These are phyloP conservation scores for Jaculus jaculus DNA, from an alignment of 2,113 vertebrate genomes.

Conservation along the genomic window DNA sequence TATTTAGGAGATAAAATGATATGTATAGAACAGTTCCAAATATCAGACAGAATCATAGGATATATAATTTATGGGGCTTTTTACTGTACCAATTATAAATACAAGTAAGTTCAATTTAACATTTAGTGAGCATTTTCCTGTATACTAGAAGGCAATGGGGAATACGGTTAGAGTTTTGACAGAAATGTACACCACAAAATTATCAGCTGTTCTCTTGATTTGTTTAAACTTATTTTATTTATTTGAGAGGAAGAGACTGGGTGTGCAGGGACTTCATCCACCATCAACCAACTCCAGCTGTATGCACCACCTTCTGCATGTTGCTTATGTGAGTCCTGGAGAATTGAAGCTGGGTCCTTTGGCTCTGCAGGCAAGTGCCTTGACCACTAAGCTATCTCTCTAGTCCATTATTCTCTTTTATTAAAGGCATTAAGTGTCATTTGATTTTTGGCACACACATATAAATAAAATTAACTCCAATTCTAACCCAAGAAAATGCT, in stretches of 20 bases:
- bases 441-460: neutral
- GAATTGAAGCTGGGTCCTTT: no score
- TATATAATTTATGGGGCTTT: neutral
- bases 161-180: neutral
- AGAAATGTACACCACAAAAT: neutral
- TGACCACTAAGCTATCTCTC: no score
- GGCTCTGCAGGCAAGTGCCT: no score
- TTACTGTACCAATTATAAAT: conserved; percentile 1
- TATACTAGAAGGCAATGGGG: neutral
- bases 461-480: neutral
- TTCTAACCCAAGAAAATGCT: conserved; percentile 5
- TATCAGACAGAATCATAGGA: neutral
- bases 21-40: neutral
- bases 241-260: no score
- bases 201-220: neutral
- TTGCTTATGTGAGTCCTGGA: no score
- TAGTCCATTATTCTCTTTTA: neutral
- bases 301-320: no score
- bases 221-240: no score
- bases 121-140: neutral
- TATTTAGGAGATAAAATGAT: conserved; percentile 1
- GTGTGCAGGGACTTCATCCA: no score
- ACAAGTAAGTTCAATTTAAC: conserved; percentile 15
- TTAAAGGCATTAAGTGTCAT: neutral
- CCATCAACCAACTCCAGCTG: no score